These are phyloP conservation scores for Asarcornis scutulata DNA, from an alignment of 2,113 vertebrate species.

Conservation along the genomic window DNA sequence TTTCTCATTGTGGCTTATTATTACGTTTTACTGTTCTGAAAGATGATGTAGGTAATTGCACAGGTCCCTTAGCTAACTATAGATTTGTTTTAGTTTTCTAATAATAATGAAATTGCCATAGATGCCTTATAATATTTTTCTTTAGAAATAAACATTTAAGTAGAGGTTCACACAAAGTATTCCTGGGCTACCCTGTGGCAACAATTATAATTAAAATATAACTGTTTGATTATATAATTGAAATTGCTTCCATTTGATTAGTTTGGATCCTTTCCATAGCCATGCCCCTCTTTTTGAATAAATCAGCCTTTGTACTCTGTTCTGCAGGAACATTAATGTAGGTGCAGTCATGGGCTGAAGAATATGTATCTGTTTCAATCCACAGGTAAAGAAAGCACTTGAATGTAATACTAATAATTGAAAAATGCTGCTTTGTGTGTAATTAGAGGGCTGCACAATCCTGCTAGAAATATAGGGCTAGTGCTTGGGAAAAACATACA, in stretches of 20 bases:
- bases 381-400: slow-evolving; percentile 17
- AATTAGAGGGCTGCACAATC: not conserved
- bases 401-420: not conserved
- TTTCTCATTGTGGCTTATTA: slow-evolving; percentile 54
- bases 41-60: slow-evolving; percentile 25
- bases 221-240: slow-evolving; percentile 67
- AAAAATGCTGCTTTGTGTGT: not conserved
- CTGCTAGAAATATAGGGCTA: not conserved
- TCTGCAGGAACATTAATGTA: not conserved
- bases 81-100: slow-evolving; percentile 46
- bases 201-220: slow-evolving; percentile 67
- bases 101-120: slow-evolving; percentile 38
- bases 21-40: slow-evolving; percentile 44
- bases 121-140: slow-evolving; percentile 50
- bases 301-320: not conserved
- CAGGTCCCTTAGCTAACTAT: slow-evolving; percentile 36
- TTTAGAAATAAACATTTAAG: slow-evolving; percentile 67
- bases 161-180: slow-evolving; percentile 26
- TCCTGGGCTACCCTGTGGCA: slow-evolving; percentile 45
- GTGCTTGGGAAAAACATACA: not conserved
- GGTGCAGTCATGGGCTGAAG: not conserved
- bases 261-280: slow-evolving; percentile 40
- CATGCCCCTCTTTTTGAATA: slow-evolving; percentile 1
- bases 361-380: not conserved
- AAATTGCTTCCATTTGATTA: slow-evolving; percentile 56